These are phyloP conservation scores for Amphiprion percula DNA, from an alignment of 2,113 vertebrate genomes.

Conservation along the genomic window DNA sequence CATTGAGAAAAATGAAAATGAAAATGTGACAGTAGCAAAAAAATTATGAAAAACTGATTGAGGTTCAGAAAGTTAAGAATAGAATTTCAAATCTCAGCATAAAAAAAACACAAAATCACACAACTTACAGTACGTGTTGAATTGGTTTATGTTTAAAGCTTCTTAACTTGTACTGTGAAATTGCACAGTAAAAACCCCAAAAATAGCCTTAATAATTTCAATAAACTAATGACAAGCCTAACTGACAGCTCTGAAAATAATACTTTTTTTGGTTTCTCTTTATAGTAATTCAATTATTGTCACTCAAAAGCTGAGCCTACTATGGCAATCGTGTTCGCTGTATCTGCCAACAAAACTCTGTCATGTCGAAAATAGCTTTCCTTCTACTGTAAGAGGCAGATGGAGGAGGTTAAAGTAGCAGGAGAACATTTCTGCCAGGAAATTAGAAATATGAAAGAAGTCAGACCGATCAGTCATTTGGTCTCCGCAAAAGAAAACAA, in stretches of 20 bases:
- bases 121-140: too few species aligned
- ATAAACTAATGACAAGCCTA: not conserved
- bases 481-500: not conserved
- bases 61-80: too few species aligned
- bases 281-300: not conserved
- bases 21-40: too few species aligned
- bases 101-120: too few species aligned
- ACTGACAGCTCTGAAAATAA: not conserved
- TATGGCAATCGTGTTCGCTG: not conserved
- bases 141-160: too few species aligned
- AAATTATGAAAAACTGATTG: too few species aligned
- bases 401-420: not conserved
- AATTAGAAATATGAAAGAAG: not conserved
- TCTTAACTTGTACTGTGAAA: too few species aligned
- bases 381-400: too few species aligned
- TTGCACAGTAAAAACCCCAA: too few species aligned
- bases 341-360: not conserved
- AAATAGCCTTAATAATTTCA: too few species aligned
- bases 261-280: conserved; percentile 1
- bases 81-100: too few species aligned
- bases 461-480: not conserved
- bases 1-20: too few species aligned
- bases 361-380: not conserved
- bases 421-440: not conserved
- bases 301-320: not conserved